Evolutionary conservation across 1,140 invertebrate genomes (phyloP), one percentile per base, ranked within the genome.

Genomic region (Aphaenogaster ashmeadi): DNA sequence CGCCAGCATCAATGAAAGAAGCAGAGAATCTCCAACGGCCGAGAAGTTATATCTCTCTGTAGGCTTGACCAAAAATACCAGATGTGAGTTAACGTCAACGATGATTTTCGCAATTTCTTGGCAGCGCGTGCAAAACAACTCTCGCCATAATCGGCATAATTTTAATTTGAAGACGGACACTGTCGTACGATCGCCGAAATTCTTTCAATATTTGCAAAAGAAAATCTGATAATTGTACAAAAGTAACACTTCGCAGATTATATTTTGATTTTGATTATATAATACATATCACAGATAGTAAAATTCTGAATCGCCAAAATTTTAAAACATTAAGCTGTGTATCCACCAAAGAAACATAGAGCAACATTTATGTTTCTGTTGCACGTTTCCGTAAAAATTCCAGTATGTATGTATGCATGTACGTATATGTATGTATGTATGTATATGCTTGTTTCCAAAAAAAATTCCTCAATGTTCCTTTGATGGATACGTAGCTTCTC

Each of bases 1-100:
- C 93, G 93, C 92, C 89, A 94, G 92, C 92, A 92, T 94, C 93
- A 94, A 94, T 94, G 93, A 92, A 93, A 91, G 92, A 93, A 86
- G 88, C 44, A 80, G 89, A 81, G 86, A 83, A 80, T 84, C 81
- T 84, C 80, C 75, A 83, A 44, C 78, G 36, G 69, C 64, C 77
- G 86, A 90, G 88, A 80, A 80, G 72, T 90, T 90, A 90, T 91
- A 83, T 91, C 89, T 90, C 86, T 85, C 79, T 87, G 67, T 88
- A 90, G 88, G 87, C 87, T 78, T 50, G 60, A 90, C 88, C 89
- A 84, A 92, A 93, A 93, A 93, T 93, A 92, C 87, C 90, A 83
- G 74, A 67, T 27, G 87, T 84, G 78, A 75, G 62, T 85, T 89
- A 86, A 88, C 84, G 83, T 62, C 69, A 56, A 56, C 54, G 15